These are phyloP conservation scores for Gryon sp. DNA, from an alignment of 1,140 invertebrate genomes.

Conservation along the genomic window DNA sequence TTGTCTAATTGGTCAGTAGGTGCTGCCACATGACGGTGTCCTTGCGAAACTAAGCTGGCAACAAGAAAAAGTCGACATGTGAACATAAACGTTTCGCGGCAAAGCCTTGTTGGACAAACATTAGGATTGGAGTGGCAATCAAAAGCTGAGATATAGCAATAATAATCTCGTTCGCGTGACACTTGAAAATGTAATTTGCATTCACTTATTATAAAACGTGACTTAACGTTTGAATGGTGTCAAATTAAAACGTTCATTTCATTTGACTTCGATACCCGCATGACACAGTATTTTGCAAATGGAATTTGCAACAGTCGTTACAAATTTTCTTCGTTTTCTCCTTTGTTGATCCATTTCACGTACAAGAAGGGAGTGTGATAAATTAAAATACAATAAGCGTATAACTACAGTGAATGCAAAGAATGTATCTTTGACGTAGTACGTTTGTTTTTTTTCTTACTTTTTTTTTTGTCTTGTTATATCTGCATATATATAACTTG, in stretches of 20 bases:
- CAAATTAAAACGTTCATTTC: conserved; percentile 13
- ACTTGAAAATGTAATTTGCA: conserved; percentile 35
- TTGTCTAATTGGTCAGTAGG: conserved; percentile 1
- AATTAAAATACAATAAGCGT: conserved; percentile 38
- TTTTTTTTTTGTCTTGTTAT: conserved; percentile 34
- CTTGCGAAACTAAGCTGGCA: conserved; percentile 9
- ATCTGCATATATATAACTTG: conserved; percentile 42
- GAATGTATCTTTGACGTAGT: conserved; percentile 44
- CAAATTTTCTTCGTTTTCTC: conserved; percentile 31
- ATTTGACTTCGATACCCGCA: conserved; percentile 12
- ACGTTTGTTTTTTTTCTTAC: too few relatives aligned
- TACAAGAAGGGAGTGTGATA: conserved; percentile 14
- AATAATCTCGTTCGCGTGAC: conserved; percentile 20
- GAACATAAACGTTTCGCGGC: conserved; percentile 9
- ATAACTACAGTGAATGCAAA: conserved; percentile 12
- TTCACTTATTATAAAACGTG: conserved; percentile 40
- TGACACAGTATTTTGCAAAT: conserved; percentile 24
- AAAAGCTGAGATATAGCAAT: conserved; percentile 17
- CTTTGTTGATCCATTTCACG: conserved; percentile 8
- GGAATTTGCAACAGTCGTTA: conserved; percentile 10
- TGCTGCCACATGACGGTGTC: conserved; percentile 39
- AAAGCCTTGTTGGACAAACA: conserved; percentile 14
- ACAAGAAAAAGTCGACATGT: conserved; percentile 29
- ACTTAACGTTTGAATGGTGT: conserved; percentile 32
- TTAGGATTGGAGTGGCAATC: conserved; percentile 30